phyloP scores from a whole-genome alignment of 2,113 vertebrate species.

The Strix uralensis region DNA sequence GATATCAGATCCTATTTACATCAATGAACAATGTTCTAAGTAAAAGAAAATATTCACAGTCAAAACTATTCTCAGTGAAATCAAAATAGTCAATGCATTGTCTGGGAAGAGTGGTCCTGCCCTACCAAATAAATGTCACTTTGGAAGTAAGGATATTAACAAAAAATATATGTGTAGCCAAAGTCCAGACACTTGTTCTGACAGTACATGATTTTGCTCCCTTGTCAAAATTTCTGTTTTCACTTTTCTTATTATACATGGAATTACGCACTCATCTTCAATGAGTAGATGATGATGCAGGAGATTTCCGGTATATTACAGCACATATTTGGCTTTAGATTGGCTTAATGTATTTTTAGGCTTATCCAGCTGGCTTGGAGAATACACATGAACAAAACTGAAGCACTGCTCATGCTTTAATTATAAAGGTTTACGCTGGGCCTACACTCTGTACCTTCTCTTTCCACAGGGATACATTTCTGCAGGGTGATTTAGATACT shows the following conservation, averaged over 20 bases:
- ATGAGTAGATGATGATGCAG: not conserved
- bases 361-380: not conserved
- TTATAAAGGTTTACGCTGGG: not conserved
- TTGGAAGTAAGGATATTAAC: conserved; percentile 25
- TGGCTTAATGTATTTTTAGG: conserved; percentile 6
- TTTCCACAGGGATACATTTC: not conserved
- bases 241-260: not conserved
- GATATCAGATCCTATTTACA: conserved; percentile 5
- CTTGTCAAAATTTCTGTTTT: conserved; percentile 8
- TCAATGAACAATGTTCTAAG: not conserved
- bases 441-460: not conserved
- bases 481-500: conserved; percentile 1
- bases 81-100: conserved; percentile 27
- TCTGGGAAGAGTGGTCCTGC: not conserved
- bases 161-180: conserved; percentile 12
- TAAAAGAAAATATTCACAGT: conserved; percentile 3
- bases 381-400: not conserved
- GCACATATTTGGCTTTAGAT: not conserved
- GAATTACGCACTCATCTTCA: not conserved
- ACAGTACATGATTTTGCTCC: not conserved
- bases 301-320: not conserved
- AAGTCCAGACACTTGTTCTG: conserved; percentile 36
- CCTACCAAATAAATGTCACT: conserved; percentile 29
- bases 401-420: conserved; percentile 11
- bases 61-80: conserved; percentile 26